Conservation (phyloP, 2,888 invertebrate species). For the Limnephilus rhombicus region DNA sequence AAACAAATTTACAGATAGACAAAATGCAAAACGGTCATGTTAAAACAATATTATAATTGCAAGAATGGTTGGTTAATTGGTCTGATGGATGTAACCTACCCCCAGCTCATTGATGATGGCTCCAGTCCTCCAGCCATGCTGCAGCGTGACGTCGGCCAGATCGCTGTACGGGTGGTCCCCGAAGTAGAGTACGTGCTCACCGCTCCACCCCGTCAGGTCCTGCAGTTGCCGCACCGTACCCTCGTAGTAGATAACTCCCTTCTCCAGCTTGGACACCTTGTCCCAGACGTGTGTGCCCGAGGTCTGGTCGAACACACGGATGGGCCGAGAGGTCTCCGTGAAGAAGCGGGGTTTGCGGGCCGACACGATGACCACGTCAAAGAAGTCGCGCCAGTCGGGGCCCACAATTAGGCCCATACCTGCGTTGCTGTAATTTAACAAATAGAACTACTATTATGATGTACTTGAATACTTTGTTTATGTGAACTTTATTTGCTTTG, state of each 20-base stretch:
- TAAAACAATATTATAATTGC: neutral
- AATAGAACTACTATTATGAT: neutral
- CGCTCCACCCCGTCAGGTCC: slow-evolving; percentile 94
- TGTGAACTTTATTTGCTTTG: no score
- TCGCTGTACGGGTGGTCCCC: slow-evolving; percentile 99
- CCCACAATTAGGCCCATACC: slow-evolving; percentile 96
- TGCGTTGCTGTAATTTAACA: slow-evolving; percentile 81
- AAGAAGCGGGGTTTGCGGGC: slow-evolving; percentile 98
- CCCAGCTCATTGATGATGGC: slow-evolving; percentile 97
- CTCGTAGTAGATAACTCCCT: slow-evolving; percentile 96
- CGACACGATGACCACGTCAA: slow-evolving; percentile 96
- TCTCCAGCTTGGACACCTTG: slow-evolving; percentile 89
- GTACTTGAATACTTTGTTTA: neutral
- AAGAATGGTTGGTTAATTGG: neutral
- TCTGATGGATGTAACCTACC: slow-evolving; percentile 75
- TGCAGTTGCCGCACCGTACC: slow-evolving; percentile 95
- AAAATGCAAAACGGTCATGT: no score
- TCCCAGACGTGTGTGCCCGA: slow-evolving; percentile 94
- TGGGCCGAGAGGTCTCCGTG: slow-evolving; percentile 93
- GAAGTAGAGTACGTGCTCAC: slow-evolving; percentile 96
- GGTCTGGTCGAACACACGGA: slow-evolving; percentile 90
- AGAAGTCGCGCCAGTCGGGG: slow-evolving; percentile 91
- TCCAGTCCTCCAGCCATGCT: slow-evolving; percentile 98
- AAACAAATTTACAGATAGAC: no score
- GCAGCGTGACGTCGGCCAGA: slow-evolving; percentile 95